A percentile compares a stretch with the other conserved stretches of the same genome.
These are phyloP conservation scores for Lophura nycthemera DNA, from an alignment of 2,113 vertebrate species.

Conservation along the genomic window DNA sequence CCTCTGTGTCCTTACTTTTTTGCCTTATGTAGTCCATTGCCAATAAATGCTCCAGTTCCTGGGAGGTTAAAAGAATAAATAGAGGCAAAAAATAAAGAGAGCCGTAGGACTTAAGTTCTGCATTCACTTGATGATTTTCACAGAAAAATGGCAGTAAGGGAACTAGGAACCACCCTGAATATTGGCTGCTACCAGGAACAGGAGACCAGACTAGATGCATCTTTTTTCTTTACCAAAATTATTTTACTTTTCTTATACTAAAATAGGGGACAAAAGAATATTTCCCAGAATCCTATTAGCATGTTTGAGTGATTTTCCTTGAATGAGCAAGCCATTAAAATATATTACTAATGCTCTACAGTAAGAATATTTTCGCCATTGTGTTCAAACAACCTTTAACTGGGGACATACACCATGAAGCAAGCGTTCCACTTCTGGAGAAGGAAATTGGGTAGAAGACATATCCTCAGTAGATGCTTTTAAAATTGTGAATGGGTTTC, in stretches of 20 bases:
- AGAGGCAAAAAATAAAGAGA: neutral
- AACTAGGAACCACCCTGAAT: neutral
- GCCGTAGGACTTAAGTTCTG: neutral
- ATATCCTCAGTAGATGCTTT: neutral
- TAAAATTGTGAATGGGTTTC: neutral
- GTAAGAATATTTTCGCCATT: neutral
- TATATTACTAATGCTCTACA: neutral
- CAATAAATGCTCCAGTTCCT: neutral
- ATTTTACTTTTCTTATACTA: neutral
- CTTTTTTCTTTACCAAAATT: neutral
- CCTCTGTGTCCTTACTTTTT: neutral
- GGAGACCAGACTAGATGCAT: neutral
- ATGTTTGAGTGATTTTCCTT: neutral
- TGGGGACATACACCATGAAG: accelerated
- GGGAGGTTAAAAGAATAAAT: neutral
- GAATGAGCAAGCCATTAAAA: neutral
- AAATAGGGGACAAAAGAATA: neutral
- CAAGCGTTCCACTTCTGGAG: neutral
- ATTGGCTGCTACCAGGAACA: neutral
- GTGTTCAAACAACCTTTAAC: neutral
- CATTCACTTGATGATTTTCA: neutral
- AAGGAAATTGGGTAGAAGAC: neutral
- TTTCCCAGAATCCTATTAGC: neutral
- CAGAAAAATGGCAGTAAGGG: neutral
- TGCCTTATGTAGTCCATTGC: neutral